Base-by-base conservation (phyloP, 2,888 invertebrate species). In the Synanthedon myopaeformis region DNA sequence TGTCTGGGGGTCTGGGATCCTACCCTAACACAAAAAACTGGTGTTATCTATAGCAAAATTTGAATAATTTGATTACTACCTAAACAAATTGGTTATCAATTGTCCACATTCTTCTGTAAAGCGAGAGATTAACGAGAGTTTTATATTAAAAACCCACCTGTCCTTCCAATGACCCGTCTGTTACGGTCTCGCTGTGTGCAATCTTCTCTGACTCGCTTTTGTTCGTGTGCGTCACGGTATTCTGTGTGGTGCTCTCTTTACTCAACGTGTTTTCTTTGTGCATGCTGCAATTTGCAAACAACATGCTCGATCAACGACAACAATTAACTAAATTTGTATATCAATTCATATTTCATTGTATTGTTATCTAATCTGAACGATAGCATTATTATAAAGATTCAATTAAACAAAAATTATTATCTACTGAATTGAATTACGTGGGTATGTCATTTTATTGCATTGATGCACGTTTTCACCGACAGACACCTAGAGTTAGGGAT, bases 231-330 rank as follows among this genome's bases (percentile, higher is more conserved):
- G 82, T 82, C 62, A 82, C 65, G 57, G 80, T 78, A 61, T 75
- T 82, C 45, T 79, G 79, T 61, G 76, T 72, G 67, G 70, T 82
- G 41, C 66, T 72, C 61, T 86, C 86, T 64, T 84, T 86, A 64
- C 70, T 81, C 28, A 72, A 48, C 52, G 76, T 70, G 58, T 72
- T 86, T 58, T 87, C 87, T 72, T 85, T 87, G 73, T 84, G 84
- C 69, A 76, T 65, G 61, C 86, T 86, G 73, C 23, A 79, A 79
- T 12, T 35, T 54, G 53, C 52, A 55, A 60, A 51, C 11, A 48
- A 42, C 11, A 41, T 12, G 4, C 8, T 35, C 35, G 10, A 35
- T 35, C 35, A 35, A 35, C 8, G 35, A 6, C 35, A 10, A 6
- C 6, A 35, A 35, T 35, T 8, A 3, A 35, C 35, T 35, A 35